phyloP scores from a whole-genome alignment of 2,113 vertebrate genomes.

The Vombatus ursinus region DNA sequence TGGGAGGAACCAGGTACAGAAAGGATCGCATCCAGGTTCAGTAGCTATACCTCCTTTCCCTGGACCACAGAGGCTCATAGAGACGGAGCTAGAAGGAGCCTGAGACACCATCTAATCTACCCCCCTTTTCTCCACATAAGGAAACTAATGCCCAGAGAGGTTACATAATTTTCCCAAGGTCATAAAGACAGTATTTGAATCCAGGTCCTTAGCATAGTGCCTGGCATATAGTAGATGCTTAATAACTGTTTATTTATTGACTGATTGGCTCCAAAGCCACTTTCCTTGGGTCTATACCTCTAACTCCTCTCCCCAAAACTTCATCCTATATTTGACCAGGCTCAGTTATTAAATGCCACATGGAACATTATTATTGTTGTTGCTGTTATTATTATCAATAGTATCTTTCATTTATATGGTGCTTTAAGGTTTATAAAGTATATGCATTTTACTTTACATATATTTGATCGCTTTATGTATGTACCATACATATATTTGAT shows the following conservation, averaged over 20 bases:
- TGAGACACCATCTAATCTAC: not conserved
- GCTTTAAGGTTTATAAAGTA: not conserved
- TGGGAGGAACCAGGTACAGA: conserved; percentile 13
- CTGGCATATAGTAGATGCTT: not conserved
- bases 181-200: not conserved
- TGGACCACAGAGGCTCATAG: not conserved
- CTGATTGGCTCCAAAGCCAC: not conserved
- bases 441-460: not conserved
- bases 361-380: not conserved
- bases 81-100: not conserved
- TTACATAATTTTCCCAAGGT: not conserved
- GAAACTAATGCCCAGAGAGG: not conserved
- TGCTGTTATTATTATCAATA: not conserved
- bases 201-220: not conserved
- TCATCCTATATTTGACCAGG: not conserved
- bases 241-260: not conserved
- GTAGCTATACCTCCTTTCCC: not conserved
- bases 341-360: not conserved
- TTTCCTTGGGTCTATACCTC: not conserved
- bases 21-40: not conserved
- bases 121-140: not conserved
- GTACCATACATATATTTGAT: not conserved
- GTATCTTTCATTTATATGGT: not conserved
- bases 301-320: not conserved
- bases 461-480: not conserved